These are phyloP conservation scores for Telmatochromis bifrenatus DNA, from an alignment of 2,113 vertebrate species.

Conservation along the genomic window DNA sequence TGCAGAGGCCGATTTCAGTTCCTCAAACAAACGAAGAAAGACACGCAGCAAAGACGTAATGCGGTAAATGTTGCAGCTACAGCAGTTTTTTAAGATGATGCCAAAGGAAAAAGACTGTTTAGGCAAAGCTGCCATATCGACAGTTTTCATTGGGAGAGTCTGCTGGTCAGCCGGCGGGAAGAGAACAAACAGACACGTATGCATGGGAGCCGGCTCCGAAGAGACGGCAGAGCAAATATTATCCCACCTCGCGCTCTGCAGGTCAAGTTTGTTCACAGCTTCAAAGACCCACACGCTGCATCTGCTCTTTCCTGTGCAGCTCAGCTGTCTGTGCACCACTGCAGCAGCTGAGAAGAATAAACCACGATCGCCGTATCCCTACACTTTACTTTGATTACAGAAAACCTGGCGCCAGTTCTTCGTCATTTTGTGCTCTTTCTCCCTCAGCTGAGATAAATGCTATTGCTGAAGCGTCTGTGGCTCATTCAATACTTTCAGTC, in stretches of 20 bases:
- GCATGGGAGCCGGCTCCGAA: not conserved
- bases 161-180: not conserved
- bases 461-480: not conserved
- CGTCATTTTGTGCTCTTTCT: not conserved
- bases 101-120: not conserved
- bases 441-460: not conserved
- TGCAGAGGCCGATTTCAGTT: not conserved
- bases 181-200: not conserved
- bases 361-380: accelerated
- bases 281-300: not conserved
- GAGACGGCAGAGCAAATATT: not conserved
- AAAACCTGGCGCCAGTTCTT: not conserved
- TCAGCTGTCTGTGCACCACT: not conserved
- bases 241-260: not conserved
- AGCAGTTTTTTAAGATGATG: not conserved
- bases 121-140: not conserved
- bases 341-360: not conserved
- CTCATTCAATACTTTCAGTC: not conserved
- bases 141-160: conserved; percentile 5
- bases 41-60: not conserved
- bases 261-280: not conserved
- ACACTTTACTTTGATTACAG: not conserved
- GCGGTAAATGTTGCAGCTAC: not conserved
- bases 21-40: not conserved
- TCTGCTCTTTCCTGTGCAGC: not conserved